Evolutionary conservation across 2,113 vertebrate species (phyloP), one percentile per base, ranked within the genome.

Genomic region (Gambusia affinis): DNA sequence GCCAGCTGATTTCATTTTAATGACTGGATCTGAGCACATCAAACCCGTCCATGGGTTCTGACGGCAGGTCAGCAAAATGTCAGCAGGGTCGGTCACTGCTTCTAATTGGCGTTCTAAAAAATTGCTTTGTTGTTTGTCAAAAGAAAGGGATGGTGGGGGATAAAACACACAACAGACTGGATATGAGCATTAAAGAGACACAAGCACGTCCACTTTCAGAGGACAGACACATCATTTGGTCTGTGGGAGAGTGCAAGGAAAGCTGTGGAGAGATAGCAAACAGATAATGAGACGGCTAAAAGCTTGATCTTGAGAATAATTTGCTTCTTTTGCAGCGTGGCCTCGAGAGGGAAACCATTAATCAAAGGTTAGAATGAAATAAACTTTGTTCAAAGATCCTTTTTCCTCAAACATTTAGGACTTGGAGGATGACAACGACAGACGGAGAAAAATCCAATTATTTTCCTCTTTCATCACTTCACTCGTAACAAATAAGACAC

Each of bases 351-450:
- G 75, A 76, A 87, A 61, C 4, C 65, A 76, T 87, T 89, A 88
- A 93, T 92, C 91, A 93, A 91, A 92, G 89, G 87, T 91, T 91
- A 67, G 86, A 85, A 76, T 73, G 83, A 87, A 87, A 89, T 90
- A 84, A 92, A 91, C 75, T 88, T 91, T 88, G 85, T 90, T 91
- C 88, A 92, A 92, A 93, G 87, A 89, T 79, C 79, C 76, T 80
- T 87, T 84, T 85, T 76, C 64, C 79, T 74, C 81, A 92, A 87
- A 91, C 76, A 78, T 78, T 88, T 75, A 73, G 85, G 81, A 78
- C 70, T 82, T 72, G 80, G 78, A 84, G 82, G 81, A 75, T 15
- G 78, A 85, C 70, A 73, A 75, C n/a, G 44, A 66, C 81, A 64
- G 61, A 76, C 71, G 74, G 64, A 72, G 78, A 81, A 74, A 75